A percentile compares a stretch with the other conserved stretches of the same genome.
These are phyloP conservation scores for Ictidomys tridecemlineatus DNA, from an alignment of 2,113 vertebrate genomes.

Conservation along the genomic window DNA sequence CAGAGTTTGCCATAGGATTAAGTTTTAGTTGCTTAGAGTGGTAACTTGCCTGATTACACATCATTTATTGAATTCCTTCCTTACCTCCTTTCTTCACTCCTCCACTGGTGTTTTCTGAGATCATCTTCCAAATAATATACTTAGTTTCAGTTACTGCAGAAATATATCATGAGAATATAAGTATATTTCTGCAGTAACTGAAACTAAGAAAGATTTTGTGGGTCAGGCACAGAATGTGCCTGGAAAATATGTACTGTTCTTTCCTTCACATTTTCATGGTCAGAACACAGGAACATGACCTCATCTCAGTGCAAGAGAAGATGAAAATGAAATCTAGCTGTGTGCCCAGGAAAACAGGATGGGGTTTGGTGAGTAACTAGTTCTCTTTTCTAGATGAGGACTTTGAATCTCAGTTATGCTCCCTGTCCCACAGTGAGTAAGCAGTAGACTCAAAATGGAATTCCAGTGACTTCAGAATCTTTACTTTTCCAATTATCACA, in stretches of 20 bases:
- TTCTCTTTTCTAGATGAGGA: background rate
- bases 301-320: background rate
- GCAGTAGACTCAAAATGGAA: background rate
- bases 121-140: background rate
- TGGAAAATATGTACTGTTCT: background rate
- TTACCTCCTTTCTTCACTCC: too few species aligned
- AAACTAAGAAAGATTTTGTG: background rate
- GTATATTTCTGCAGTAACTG: background rate
- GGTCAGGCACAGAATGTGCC: too few species aligned
- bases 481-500: background rate
- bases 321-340: background rate
- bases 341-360: background rate
- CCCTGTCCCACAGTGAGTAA: background rate
- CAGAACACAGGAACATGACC: background rate
- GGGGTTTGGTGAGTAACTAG: background rate
- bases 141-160: too few species aligned
- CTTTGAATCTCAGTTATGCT: background rate
- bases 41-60: background rate
- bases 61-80: background rate
- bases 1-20: background rate
- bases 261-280: background rate
- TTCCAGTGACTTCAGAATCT: background rate
- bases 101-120: background rate
- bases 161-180: too few species aligned
- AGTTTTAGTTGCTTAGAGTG: background rate